phyloP scores from a whole-genome alignment of 2,113 vertebrate genomes.

The Orycteropus afer region DNA sequence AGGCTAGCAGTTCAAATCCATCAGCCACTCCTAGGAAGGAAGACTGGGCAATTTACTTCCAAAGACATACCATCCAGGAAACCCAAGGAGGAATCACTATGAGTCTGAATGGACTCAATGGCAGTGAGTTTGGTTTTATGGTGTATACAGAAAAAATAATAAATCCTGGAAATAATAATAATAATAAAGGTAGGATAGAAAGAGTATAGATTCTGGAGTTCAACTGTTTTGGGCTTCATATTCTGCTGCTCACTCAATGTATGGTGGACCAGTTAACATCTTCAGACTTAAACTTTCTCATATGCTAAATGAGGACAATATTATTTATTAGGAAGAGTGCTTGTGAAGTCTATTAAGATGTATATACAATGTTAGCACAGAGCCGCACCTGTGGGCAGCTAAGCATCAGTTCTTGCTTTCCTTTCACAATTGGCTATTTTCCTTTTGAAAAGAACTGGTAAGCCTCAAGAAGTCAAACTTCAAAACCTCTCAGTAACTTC shows the following conservation, averaged over 20 bases:
- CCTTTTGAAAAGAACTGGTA: background rate
- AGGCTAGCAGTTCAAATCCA: too few species aligned
- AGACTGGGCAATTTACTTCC: too few species aligned
- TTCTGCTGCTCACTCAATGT: background rate
- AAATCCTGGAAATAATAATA: too few species aligned
- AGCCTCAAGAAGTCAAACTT: background rate
- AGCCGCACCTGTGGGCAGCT: background rate
- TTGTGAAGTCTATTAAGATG: background rate
- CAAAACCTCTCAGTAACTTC: background rate
- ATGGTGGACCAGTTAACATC: background rate
- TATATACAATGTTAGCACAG: background rate
- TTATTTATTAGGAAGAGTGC: background rate
- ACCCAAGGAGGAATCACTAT: too few species aligned
- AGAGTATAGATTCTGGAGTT: background rate
- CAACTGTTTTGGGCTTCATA: background rate
- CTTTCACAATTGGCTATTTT: background rate
- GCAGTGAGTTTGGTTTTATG: too few species aligned
- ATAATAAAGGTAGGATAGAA: background rate
- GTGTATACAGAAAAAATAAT: too few species aligned
- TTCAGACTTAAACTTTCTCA: background rate
- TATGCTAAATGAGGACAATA: background rate
- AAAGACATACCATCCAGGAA: too few species aligned
- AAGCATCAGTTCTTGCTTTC: background rate
- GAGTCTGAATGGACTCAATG: too few species aligned
- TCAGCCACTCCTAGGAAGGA: too few species aligned